phyloP scores from a whole-genome alignment of 2,888 invertebrate genomes.

The Thereva unica region DNA sequence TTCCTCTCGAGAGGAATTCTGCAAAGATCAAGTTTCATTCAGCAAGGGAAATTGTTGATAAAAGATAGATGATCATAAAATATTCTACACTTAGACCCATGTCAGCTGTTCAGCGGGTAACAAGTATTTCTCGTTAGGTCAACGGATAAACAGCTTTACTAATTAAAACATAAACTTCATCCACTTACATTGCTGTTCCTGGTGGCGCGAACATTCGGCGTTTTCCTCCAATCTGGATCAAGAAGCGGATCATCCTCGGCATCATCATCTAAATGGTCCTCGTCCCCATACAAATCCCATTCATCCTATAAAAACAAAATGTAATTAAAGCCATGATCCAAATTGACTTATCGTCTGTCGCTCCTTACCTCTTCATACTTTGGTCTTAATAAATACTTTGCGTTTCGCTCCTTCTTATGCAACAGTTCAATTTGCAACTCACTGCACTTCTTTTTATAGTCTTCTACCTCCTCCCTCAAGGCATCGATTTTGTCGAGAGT shows the following conservation, averaged over 20 bases:
- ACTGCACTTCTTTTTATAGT: conserved; percentile 44
- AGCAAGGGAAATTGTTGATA: neutral
- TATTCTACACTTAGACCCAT: too few relatives aligned
- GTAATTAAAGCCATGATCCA: neutral
- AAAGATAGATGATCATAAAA: too few relatives aligned
- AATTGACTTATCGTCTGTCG: neutral
- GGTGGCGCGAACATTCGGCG: conserved; percentile 57
- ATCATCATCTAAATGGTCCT: neutral
- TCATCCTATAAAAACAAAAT: neutral
- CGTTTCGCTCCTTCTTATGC: neutral
- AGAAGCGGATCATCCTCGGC: conserved; percentile 51
- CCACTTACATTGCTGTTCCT: neutral
- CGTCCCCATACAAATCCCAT: neutral
- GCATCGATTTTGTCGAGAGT: conserved; percentile 48
- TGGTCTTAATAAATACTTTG: neutral
- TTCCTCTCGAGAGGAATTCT: conserved; percentile 17
- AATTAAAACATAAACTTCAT: neutral
- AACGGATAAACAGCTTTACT: too few relatives aligned
- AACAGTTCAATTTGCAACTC: conserved; percentile 52
- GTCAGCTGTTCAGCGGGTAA: too few relatives aligned
- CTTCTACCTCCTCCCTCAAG: conserved; percentile 47
- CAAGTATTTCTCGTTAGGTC: too few relatives aligned
- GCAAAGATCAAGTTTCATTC: neutral
- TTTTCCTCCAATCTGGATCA: conserved; percentile 74
- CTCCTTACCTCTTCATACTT: neutral